phyloP scores from a whole-genome alignment of 2,888 invertebrate genomes.

The Muscina levida region DNA sequence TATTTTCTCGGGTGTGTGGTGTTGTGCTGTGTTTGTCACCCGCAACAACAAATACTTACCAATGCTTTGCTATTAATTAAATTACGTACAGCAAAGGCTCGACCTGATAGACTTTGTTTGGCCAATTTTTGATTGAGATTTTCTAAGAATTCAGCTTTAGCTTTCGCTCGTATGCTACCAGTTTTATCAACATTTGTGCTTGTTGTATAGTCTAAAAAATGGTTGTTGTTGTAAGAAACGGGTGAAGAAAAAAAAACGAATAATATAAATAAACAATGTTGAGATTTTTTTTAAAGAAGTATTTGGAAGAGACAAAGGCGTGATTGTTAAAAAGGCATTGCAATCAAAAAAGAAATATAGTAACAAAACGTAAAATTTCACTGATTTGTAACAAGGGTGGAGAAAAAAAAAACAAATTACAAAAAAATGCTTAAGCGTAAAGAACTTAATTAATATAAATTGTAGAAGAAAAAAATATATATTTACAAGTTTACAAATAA shows the following conservation, averaged over 20 bases:
- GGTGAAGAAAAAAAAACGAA: conserved; percentile 63
- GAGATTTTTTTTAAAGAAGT: conserved; percentile 41
- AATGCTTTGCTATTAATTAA: conserved; percentile 87
- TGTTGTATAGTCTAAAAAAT: conserved; percentile 76
- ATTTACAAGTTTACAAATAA: conserved; percentile 1
- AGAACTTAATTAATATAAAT: conserved; percentile 7
- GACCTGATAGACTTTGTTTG: conserved; percentile 83
- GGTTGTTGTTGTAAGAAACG: conserved; percentile 48
- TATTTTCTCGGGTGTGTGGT: background rate
- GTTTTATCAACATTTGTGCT: conserved; percentile 80
- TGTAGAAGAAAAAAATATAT: background rate
- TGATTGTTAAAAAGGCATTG: conserved; percentile 50
- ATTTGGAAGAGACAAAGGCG: conserved; percentile 35
- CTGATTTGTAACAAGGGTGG: conserved; percentile 6
- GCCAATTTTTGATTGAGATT: conserved; percentile 90
- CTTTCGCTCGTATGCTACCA: conserved; percentile 79
- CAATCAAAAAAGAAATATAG: conserved; percentile 43
- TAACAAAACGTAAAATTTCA: conserved; percentile 28
- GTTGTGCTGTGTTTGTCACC: background rate
- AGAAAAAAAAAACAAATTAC: conserved; percentile 10
- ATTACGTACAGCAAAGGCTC: conserved; percentile 86
- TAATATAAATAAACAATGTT: conserved; percentile 52
- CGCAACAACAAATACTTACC: conserved; percentile 79
- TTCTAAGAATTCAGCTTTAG: conserved; percentile 86
- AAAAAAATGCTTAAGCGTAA: no score